Percentiles rank a stretch among this genome's conserved stretches.
These are phyloP conservation scores for Harpalus rufipes DNA, from an alignment of 2,888 invertebrate genomes.

Conservation along the genomic window DNA sequence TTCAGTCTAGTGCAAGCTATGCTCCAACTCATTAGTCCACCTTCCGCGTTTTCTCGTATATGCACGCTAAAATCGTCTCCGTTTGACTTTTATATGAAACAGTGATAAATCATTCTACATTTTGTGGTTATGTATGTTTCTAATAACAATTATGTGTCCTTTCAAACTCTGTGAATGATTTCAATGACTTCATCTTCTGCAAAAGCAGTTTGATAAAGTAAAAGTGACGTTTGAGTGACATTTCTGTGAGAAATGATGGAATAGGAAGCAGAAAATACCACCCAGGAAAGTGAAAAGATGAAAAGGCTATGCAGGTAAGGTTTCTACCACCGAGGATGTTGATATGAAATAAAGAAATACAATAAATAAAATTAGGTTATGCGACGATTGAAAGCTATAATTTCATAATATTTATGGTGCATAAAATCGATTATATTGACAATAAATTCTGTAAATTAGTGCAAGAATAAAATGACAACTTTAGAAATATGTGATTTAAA, in stretches of 20 bases:
- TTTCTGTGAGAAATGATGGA: slow-evolving; percentile 36
- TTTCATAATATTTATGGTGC: no score
- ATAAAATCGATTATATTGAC: no score
- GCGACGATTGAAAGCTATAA: no score
- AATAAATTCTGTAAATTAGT: no score
- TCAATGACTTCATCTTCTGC: slow-evolving; percentile 1
- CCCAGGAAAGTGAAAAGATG: slow-evolving; percentile 36
- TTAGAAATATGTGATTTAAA: no score
- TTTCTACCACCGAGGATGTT: background rate
- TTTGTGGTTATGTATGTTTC: background rate
- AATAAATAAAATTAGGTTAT: no score
- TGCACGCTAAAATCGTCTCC: no score
- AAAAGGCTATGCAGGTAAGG: background rate
- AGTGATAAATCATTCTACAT: background rate
- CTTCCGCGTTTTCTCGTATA: no score
- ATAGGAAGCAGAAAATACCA: slow-evolving; percentile 26
- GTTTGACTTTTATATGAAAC: no score
- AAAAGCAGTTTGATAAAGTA: slow-evolving; percentile 26
- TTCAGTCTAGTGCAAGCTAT: slow-evolving; percentile 5
- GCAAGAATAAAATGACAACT: no score
- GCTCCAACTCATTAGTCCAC: background rate
- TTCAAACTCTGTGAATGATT: background rate
- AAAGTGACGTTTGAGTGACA: slow-evolving; percentile 37
- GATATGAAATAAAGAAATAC: background rate
- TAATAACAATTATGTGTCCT: background rate